phyloP scores from a whole-genome alignment of 1,140 invertebrate species.

The Homalodisca vitripennis region DNA sequence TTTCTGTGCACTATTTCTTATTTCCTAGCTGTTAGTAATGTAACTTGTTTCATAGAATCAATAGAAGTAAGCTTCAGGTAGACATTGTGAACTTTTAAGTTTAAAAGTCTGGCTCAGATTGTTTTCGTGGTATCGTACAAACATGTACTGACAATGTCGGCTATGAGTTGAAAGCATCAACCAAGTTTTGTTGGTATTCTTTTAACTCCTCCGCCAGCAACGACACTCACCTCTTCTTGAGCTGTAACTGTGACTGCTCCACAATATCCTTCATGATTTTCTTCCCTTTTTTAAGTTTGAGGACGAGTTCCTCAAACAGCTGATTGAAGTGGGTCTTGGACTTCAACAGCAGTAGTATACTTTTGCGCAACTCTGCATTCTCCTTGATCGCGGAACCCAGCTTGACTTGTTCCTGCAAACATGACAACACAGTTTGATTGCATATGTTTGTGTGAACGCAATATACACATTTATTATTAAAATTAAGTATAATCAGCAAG shows the following conservation, averaged over 20 bases:
- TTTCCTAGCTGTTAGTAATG: no score
- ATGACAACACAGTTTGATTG: not conserved
- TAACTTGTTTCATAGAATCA: no score
- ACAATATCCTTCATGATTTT: not conserved
- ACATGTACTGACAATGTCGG: not conserved
- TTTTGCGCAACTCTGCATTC: not conserved
- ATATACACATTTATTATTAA: not conserved
- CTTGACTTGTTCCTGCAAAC: not conserved
- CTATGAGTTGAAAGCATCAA: not conserved
- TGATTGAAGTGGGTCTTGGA: not conserved
- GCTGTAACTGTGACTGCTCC: not conserved
- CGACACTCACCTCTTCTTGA: not conserved
- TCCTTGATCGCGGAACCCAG: not conserved
- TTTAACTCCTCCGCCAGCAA: not conserved
- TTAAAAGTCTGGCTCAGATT: no score
- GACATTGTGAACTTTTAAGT: no score
- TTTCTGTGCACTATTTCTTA: no score
- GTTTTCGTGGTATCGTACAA: not conserved
- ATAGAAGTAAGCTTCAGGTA: no score
- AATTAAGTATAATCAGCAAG: not conserved
- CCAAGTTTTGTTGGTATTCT: not conserved
- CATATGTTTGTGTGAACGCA: not conserved
- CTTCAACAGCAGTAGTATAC: not conserved
- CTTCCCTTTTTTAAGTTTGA: not conserved
- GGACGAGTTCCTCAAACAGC: conserved; percentile 8